These are phyloP conservation scores for Subanguina moxae DNA, from an alignment of 1,140 invertebrate genomes.

Conservation along the genomic window DNA sequence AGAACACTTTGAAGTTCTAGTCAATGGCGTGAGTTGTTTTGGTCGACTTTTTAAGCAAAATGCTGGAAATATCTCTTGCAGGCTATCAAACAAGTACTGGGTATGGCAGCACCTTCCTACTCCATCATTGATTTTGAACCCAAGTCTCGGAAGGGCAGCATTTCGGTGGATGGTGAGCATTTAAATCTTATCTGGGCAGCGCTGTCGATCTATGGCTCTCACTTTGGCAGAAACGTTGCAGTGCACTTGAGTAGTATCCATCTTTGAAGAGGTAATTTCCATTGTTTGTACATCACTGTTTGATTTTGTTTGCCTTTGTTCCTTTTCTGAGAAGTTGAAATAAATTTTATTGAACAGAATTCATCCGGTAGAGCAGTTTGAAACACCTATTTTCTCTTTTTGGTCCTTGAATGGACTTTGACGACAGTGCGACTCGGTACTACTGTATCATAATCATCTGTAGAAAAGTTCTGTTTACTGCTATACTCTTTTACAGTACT, in stretches of 20 bases:
- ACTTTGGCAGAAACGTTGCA: conserved; percentile 29
- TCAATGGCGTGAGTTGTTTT: conserved; percentile 13
- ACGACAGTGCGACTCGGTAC: no score
- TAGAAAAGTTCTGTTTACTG: no score
- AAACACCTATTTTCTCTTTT: no score
- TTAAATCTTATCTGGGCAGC: conserved; percentile 30
- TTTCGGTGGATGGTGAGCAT: conserved; percentile 14
- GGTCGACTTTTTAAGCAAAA: neutral
- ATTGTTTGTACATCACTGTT: neutral
- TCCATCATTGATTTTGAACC: conserved; percentile 16
- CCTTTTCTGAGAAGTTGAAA: conserved; percentile 5
- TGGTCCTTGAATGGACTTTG: no score
- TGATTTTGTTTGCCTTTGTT: conserved; percentile 11
- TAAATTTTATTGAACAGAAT: conserved; percentile 2
- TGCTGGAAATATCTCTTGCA: neutral
- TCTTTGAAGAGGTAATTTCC: neutral
- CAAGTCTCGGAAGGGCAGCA: conserved; percentile 9
- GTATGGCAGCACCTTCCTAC: conserved; percentile 20
- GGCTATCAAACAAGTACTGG: conserved; percentile 15
- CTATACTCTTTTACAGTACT: no score
- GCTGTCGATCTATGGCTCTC: conserved; percentile 26
- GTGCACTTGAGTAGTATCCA: conserved; percentile 25
- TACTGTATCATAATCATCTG: no score
- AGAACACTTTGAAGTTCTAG: conserved; percentile 19
- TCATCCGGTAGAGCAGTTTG: neutral